These are phyloP conservation scores for Phalacrocorax pelagicus DNA, from an alignment of 2,113 vertebrate species.

Conservation along the genomic window DNA sequence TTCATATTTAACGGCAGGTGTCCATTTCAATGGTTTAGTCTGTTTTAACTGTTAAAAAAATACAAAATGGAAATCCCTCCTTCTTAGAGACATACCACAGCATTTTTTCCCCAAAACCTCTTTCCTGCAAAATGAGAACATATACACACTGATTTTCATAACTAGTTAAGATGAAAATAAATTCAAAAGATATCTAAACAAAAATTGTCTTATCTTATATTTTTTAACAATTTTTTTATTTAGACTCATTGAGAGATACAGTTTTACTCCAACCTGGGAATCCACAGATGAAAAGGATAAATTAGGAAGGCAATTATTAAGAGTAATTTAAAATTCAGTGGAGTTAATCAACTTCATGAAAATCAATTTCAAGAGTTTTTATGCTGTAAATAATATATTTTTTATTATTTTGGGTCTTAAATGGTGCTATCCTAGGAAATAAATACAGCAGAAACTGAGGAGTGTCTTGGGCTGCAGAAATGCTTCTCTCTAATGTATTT, in stretches of 20 bases:
- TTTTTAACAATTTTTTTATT: background rate
- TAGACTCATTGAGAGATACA: background rate
- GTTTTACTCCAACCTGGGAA: background rate
- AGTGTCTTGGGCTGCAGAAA: background rate
- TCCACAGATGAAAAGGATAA: background rate
- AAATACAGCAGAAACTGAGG: background rate
- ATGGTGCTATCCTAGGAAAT: background rate
- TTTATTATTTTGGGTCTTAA: background rate
- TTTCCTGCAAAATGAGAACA: background rate
- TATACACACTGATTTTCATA: background rate
- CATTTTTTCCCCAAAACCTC: background rate
- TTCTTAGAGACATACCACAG: background rate
- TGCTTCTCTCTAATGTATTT: background rate
- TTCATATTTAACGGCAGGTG: conserved; percentile 43
- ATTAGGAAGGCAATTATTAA: background rate
- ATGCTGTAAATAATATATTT: background rate
- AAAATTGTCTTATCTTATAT: background rate
- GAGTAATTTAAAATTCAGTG: background rate
- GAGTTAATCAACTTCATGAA: background rate
- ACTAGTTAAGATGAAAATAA: background rate
- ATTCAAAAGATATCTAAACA: background rate
- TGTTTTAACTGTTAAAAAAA: background rate
- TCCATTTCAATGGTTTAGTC: conserved; percentile 1
- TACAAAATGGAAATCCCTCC: background rate
- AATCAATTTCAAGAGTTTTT: background rate